Conservation (phyloP, 2,113 vertebrate species). For the Oncorhynchus nerka region DNA sequence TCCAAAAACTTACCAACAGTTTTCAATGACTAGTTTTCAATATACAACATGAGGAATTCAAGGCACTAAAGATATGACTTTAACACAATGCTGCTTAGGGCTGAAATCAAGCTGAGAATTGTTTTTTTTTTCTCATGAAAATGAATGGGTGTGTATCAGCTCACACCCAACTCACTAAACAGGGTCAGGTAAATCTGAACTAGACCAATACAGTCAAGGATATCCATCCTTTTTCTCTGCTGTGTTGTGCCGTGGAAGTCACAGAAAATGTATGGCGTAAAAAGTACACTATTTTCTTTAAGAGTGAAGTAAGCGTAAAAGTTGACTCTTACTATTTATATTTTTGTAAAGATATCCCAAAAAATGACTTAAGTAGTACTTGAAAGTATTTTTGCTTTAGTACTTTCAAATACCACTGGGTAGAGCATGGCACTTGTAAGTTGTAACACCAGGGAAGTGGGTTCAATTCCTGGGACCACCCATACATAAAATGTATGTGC, state of each 20-base stretch:
- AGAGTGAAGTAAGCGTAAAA: not conserved
- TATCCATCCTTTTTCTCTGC: slow-evolving; percentile 26
- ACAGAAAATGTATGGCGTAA: not conserved
- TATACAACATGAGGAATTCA: slow-evolving; percentile 51
- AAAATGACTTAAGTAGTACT: too few species aligned
- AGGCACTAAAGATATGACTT: slow-evolving; percentile 25
- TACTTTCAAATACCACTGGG: too few species aligned
- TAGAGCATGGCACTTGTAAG: too few species aligned
- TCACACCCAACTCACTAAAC: slow-evolving; percentile 20
- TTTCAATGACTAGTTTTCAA: slow-evolving; percentile 3
- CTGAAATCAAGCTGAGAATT: slow-evolving; percentile 29
- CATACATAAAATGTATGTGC: not conserved
- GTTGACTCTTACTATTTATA: not conserved
- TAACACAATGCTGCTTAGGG: not conserved
- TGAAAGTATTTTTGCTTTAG: too few species aligned
- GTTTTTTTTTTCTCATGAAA: slow-evolving; percentile 1
- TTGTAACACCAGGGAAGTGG: too few species aligned
- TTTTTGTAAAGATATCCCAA: too few species aligned
- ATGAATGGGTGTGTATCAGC: slow-evolving; percentile 20
- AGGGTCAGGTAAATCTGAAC: slow-evolving; percentile 4
- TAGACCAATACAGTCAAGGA: slow-evolving; percentile 14
- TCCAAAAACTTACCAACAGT: slow-evolving; percentile 25
- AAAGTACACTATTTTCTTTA: slow-evolving; percentile 8
- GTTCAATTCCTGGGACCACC: too few species aligned
- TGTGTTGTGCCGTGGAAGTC: slow-evolving; percentile 3